Percentiles rank a stretch among this genome's conserved stretches.
Conservation (phyloP, 2,888 invertebrate genomes). For the Lycocerus yunnanus region DNA sequence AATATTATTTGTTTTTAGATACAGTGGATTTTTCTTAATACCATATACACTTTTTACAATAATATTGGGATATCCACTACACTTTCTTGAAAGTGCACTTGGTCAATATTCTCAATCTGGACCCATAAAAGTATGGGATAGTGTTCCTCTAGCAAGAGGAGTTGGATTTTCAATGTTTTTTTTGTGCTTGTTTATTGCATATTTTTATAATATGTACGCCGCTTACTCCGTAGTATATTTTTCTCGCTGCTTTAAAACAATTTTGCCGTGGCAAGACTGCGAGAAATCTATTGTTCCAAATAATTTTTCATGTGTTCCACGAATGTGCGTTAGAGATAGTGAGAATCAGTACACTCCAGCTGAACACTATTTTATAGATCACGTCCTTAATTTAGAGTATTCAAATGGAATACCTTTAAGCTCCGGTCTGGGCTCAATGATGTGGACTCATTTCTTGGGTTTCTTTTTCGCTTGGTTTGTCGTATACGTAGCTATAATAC, state of each 20-base stretch:
- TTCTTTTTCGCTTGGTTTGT: conserved; percentile 22
- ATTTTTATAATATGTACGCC: conserved; percentile 51
- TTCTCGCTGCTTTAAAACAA: conserved; percentile 56
- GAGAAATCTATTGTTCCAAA: not conserved
- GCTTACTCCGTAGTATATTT: conserved; percentile 56
- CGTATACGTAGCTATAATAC: conserved; percentile 20
- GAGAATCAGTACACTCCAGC: conserved; percentile 1
- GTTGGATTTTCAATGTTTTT: conserved; percentile 56
- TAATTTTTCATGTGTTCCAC: conserved; percentile 8
- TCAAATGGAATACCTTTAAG: not conserved
- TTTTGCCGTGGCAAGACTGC: conserved; percentile 55
- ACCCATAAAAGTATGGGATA: conserved; percentile 57
- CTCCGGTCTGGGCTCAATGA: conserved; percentile 2
- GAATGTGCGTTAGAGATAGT: conserved; percentile 7
- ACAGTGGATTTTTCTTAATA: conserved; percentile 48
- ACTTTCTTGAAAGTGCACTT: conserved; percentile 56
- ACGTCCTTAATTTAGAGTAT: conserved; percentile 8
- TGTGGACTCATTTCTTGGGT: conserved; percentile 15
- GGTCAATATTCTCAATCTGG: conserved; percentile 57
- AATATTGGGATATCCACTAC: conserved; percentile 55
- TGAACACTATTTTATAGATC: conserved; percentile 19
- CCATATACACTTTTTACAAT: conserved; percentile 57
- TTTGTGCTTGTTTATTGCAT: conserved; percentile 50
- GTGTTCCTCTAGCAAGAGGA: conserved; percentile 57
- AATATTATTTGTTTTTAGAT: conserved; percentile 13